Base-by-base conservation (phyloP, 2,797 vertebrate species). In the Danio tinwini region DNA sequence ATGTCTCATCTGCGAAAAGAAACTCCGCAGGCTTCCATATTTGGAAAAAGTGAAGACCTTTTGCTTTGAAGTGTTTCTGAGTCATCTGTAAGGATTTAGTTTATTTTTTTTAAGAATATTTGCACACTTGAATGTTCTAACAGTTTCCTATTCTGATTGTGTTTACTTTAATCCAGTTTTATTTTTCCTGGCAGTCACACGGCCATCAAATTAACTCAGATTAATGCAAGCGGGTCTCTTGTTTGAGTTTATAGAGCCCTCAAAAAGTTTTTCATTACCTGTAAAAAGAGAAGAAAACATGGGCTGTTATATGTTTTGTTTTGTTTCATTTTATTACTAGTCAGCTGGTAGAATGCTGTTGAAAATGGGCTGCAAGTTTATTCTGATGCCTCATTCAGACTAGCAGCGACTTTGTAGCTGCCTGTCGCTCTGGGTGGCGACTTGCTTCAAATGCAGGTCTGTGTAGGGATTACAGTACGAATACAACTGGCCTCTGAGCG, bases 151-250 rank as follows among this genome's bases (percentile, higher is more conserved):
- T 83, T 84, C 79, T 88, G 85, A 91, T 91, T 89, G 82, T 87
- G 81, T 83, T 89, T 87, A 84, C 85, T 87, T 91, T 89, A 89
- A 86, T 89, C 76, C 83, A 82, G 52, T 85, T 78, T 90, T 90
- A 87, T 91, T 90, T 90, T 91, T 87, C 83, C 83, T 90, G 90
- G 88, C 90, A 86, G 56, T 13, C 3, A 78, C 62, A 70, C 37
- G 40, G 72, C 70, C 85, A 81, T 86, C 83, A 88, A 87, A 90
- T 90, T 88, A 89, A 88, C 76, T 76, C 71, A 89, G 88, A 91
- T 91, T 91, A 88, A 88, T 87, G 78, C 86, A 86, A 89, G 87
- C 83, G 86, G 85, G 80, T 81, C 21, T 87, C 86, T 86, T 90
- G 85, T 86, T 88, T 69, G 70, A 85, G 81, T 84, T 85, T 85